Percentiles rank a stretch among this genome's conserved stretches.
Conservation (phyloP, 2,888 invertebrate species). For the Watsonalla binaria region DNA sequence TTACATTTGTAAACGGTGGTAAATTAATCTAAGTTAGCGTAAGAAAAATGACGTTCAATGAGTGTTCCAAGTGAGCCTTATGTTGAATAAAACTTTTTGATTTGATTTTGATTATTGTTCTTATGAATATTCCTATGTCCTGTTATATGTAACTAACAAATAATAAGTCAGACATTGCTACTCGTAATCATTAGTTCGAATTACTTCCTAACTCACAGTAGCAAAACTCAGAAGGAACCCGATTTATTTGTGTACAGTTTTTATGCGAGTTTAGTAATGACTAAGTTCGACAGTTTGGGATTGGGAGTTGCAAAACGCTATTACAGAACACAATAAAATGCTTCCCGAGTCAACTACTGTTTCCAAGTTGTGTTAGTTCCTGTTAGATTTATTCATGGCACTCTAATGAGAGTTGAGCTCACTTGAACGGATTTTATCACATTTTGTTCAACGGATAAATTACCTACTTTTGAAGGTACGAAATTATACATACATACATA, state of each 20-base stretch:
- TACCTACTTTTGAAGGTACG: background rate
- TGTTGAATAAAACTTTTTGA: no score
- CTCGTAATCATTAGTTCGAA: background rate
- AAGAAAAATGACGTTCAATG: no score
- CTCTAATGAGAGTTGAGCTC: conserved; percentile 6
- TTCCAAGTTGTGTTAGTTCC: conserved; percentile 20
- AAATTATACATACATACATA: no score
- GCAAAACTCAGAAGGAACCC: background rate
- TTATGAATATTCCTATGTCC: no score
- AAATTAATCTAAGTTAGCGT: no score
- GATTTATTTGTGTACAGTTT: background rate
- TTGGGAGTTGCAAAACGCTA: conserved; percentile 15
- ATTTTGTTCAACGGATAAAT: background rate
- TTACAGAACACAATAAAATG: conserved; percentile 26
- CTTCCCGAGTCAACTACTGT: conserved; percentile 28
- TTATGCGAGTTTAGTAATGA: conserved; percentile 16
- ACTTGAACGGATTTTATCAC: conserved; percentile 2
- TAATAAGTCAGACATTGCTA: no score
- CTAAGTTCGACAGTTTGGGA: conserved; percentile 14
- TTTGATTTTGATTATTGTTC: no score
- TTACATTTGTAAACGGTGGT: no score
- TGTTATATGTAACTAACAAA: no score
- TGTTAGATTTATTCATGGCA: conserved; percentile 20
- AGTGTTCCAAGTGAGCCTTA: no score
- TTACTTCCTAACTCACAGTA: background rate